Percentiles rank a stretch among this genome's conserved stretches.
phyloP scores from a whole-genome alignment of 2,888 invertebrate genomes.

The Galerucella pusilla region DNA sequence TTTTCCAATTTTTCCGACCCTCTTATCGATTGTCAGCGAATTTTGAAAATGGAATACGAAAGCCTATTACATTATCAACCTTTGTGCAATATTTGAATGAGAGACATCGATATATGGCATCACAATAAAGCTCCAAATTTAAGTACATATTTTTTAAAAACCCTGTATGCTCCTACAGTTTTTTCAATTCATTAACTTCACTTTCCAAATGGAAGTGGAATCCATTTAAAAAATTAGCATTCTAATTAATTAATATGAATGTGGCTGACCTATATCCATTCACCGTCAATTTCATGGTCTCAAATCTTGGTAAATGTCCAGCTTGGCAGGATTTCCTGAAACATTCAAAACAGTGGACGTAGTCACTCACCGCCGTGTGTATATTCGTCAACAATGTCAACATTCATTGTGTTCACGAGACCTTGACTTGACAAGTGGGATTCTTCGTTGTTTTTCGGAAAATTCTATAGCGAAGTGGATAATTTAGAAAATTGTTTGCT shows the following conservation, averaged over 20 bases:
- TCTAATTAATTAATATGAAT: background rate
- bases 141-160: background rate
- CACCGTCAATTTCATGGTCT: constrained; percentile 16
- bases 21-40: no score
- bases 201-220: no score
- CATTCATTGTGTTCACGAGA: background rate
- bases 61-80: no score
- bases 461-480: background rate
- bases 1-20: no score
- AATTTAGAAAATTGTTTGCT: background rate
- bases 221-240: background rate
- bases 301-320: constrained; percentile 5
- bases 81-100: no score
- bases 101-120: no score
- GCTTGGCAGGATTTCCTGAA: constrained; percentile 9
- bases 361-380: constrained; percentile 6
- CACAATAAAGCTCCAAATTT: no score
- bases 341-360: background rate
- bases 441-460: background rate
- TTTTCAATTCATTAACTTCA: background rate
- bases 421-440: background rate
- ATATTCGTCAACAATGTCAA: background rate
- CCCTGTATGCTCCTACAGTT: background rate
- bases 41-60: no score
- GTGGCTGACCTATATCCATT: background rate